phyloP scores from a whole-genome alignment of 2,113 vertebrate genomes.

The Vidua macroura region DNA sequence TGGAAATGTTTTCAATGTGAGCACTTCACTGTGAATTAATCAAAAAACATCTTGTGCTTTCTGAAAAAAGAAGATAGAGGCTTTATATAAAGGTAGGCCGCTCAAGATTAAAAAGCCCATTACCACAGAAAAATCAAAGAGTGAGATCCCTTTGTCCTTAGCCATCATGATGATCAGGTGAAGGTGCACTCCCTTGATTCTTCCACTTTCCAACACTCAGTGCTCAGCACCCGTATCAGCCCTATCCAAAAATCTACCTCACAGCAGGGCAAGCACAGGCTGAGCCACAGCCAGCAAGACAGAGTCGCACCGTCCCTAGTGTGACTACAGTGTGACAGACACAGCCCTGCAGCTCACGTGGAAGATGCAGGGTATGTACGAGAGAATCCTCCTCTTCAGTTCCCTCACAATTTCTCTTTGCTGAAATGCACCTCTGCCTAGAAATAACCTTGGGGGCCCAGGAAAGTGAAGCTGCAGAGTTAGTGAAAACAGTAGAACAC shows the following conservation, averaged over 20 bases:
- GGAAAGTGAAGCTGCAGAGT: neutral
- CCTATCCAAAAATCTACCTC: neutral
- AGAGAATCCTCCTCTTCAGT: neutral
- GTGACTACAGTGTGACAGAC: neutral
- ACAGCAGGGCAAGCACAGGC: neutral
- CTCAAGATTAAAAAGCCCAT: neutral
- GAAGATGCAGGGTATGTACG: rapidly evolving
- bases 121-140: neutral
- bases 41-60: neutral
- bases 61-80: neutral
- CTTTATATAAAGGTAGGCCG: neutral
- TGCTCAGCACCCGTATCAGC: neutral
- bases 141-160: neutral
- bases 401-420: neutral
- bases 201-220: neutral
- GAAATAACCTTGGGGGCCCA: neutral
- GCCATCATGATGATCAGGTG: neutral
- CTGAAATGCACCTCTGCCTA: neutral
- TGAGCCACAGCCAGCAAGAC: neutral
- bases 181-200: neutral
- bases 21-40: neutral
- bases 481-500: neutral
- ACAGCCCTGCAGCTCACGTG: neutral
- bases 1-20: neutral
- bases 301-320: neutral